These are phyloP conservation scores for Borostomias antarcticus DNA, from an alignment of 2,797 vertebrate species.

Conservation along the genomic window DNA sequence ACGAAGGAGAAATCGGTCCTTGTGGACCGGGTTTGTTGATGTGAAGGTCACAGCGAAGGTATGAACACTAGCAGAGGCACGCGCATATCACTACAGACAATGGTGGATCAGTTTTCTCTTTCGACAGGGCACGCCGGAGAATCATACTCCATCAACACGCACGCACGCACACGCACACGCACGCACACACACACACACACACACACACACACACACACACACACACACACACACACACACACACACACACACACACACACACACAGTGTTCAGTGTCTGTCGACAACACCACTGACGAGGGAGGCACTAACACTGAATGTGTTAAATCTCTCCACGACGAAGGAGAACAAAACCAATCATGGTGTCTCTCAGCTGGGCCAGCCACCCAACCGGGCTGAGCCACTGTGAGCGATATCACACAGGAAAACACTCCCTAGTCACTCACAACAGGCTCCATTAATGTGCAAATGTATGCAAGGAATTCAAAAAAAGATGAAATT, in stretches of 20 bases:
- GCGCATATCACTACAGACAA: not conserved
- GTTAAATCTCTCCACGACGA: conserved; percentile 72
- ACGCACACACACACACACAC: not conserved
- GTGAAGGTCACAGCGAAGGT: not conserved
- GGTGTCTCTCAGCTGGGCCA: conserved; percentile 76
- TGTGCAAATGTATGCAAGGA: conserved; percentile 99
- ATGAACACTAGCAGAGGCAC: conserved; percentile 1
- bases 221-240: not conserved
- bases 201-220: conserved; percentile 8
- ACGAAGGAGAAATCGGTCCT: not conserved
- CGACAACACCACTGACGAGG: conserved; percentile 60
- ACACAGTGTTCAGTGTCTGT: conserved; percentile 56
- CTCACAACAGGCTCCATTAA: conserved; percentile 97
- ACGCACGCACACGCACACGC: too few species aligned
- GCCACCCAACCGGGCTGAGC: conserved; percentile 77
- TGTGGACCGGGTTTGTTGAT: not conserved
- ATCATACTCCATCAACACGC: too few species aligned
- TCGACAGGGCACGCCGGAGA: too few species aligned
- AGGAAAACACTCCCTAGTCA: conserved; percentile 74
- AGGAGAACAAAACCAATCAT: conserved; percentile 82
- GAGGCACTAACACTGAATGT: conserved; percentile 73
- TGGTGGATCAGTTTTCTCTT: not conserved
- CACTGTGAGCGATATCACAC: conserved; percentile 76
- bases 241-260: conserved; percentile 15
- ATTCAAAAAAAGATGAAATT: conserved; percentile 96